Percentiles rank a stretch among this genome's conserved stretches.
These are phyloP conservation scores for Propithecus coquereli DNA, from an alignment of 2,113 vertebrate species.

Conservation along the genomic window DNA sequence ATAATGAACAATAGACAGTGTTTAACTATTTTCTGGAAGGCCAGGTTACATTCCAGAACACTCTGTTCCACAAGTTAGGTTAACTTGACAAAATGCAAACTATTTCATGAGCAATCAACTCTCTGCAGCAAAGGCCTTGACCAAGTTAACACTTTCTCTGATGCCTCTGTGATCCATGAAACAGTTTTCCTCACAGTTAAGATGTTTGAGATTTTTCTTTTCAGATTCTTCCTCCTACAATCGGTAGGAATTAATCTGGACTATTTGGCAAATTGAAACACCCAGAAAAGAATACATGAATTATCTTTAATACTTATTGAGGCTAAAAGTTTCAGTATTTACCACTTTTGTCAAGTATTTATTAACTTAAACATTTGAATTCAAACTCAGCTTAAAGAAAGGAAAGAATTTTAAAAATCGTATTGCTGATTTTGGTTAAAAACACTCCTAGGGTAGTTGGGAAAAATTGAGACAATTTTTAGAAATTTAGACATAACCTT, in stretches of 20 bases:
- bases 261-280: not conserved
- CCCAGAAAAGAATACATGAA: not conserved
- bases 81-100: not conserved
- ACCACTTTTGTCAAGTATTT: not conserved
- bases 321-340: not conserved
- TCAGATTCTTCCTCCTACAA: not conserved
- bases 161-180: not conserved
- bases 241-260: not conserved
- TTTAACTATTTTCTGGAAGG: not conserved
- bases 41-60: constrained; percentile 3
- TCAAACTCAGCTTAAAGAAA: not conserved
- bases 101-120: not conserved
- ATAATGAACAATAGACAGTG: not conserved
- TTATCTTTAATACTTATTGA: not conserved
- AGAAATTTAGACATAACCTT: not conserved
- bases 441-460: not conserved
- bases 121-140: not conserved
- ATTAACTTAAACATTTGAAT: constrained; percentile 38
- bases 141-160: not conserved
- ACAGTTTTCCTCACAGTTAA: not conserved
- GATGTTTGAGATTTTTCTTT: not conserved
- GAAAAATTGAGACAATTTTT: not conserved
- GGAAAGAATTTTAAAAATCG: not conserved
- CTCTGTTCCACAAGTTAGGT: not conserved
- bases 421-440: constrained; percentile 34